These are phyloP conservation scores for Hylaeus anthracinus DNA, from an alignment of 1,140 invertebrate genomes.

Conservation along the genomic window DNA sequence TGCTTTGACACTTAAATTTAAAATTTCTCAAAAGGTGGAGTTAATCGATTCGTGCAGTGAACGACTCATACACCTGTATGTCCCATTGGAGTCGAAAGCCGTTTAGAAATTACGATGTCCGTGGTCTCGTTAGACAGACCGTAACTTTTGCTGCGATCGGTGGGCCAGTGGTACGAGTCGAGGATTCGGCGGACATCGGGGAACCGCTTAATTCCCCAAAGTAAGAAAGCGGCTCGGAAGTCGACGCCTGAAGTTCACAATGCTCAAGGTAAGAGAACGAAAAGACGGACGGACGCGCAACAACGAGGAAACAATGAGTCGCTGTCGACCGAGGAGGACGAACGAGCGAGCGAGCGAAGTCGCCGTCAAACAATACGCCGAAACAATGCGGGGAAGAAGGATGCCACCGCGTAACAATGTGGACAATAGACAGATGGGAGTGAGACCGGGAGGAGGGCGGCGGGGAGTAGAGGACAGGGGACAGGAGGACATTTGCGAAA, in stretches of 20 bases:
- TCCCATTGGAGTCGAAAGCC: too few relatives aligned
- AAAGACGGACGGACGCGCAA: conserved; percentile 54
- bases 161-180: background rate
- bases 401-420: conserved; percentile 74
- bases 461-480: background rate
- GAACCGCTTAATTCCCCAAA: conserved; percentile 44
- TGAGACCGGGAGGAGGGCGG: background rate
- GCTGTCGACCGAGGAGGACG: conserved; percentile 53
- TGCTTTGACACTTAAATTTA: too few relatives aligned
- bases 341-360: conserved; percentile 58
- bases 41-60: too few relatives aligned
- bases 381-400: conserved; percentile 74
- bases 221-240: conserved; percentile 42
- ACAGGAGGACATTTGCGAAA: conserved; percentile 25
- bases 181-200: conserved; percentile 16
- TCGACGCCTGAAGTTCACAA: conserved; percentile 46
- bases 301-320: conserved; percentile 69
- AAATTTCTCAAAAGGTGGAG: too few relatives aligned
- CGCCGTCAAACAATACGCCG: conserved; percentile 71
- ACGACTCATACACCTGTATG: too few relatives aligned
- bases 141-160: background rate
- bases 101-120: too few relatives aligned
- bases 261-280: conserved; percentile 50
- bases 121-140: too few relatives aligned
- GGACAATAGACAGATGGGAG: conserved; percentile 72